A percentile compares a stretch with the other conserved stretches of the same genome.
These are phyloP conservation scores for Thomomys bottae DNA, from an alignment of 2,113 vertebrate genomes.

Conservation along the genomic window DNA sequence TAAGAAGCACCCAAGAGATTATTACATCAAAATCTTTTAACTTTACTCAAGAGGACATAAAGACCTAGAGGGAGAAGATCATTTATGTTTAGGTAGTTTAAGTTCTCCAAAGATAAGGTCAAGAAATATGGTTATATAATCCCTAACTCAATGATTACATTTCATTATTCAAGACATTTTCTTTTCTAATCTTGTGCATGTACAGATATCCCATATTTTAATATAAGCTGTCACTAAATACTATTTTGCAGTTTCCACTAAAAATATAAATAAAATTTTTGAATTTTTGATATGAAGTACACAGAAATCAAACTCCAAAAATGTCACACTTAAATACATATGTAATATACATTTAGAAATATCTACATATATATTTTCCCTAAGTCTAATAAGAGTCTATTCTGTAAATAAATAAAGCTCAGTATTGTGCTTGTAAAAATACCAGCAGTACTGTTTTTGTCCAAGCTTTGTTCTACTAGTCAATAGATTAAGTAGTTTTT, in stretches of 20 bases:
- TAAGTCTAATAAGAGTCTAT: neutral
- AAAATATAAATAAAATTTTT: neutral
- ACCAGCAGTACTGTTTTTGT: neutral
- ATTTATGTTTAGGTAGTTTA: neutral
- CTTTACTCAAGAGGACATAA: neutral
- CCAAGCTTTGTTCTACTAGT: no score
- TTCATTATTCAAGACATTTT: neutral
- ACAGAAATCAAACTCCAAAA: neutral
- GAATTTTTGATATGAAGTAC: neutral
- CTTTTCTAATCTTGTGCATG: neutral
- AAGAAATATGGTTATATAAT: neutral
- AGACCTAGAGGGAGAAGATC: neutral
- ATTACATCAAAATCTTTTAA: neutral
- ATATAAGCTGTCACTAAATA: neutral
- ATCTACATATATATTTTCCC: neutral
- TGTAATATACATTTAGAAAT: no score
- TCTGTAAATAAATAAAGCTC: neutral
- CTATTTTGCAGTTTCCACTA: neutral
- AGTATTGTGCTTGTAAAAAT: neutral
- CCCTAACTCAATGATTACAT: neutral
- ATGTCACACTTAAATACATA: neutral
- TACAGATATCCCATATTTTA: accelerated
- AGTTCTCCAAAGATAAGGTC: neutral
- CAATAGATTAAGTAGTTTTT: neutral
- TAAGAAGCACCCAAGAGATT: neutral